Base-by-base conservation (phyloP, 1,140 invertebrate species). In the Coenobita brevimanus region DNA sequence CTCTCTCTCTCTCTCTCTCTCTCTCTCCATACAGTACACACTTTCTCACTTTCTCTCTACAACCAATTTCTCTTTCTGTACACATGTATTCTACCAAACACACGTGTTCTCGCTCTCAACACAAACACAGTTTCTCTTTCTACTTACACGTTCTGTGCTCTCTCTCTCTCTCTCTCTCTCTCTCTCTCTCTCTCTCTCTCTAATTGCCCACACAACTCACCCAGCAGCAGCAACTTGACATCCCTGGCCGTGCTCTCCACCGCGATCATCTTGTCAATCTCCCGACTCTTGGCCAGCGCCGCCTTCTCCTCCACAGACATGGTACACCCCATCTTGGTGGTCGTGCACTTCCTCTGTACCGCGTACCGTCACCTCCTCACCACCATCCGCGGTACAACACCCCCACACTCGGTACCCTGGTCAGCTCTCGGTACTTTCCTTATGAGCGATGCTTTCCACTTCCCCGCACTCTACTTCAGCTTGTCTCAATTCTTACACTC, bases 221-320 rank as follows among this genome's bases (percentile, higher is more conserved):
- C 83, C 73, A 86, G 41, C 21, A 86, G 43, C 15, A 86, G 83
- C 0, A 86, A 75, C 41, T 86, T 86, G n/a, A 86, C 75, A 43
- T 86, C 83, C 60, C 83, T 27, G 24, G 36, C 41, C 1, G 75
- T 60, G 41, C 60, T 78, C 30, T 79, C 75, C 17, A 30, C 41
- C 13, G 57, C 83, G 3, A 86, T 21, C 17, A 33, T 15, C 1
- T 27, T 36, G 73, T 86, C 83, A 36, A 86, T 86, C 75, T 86
- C 73, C 24, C 75, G 57, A 17, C 83, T 86, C 21, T 76, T 86
- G 73, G 38, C 83, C 57, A 86, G 13, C 17, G 83, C 83, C n/a
- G 73, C 73, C 83, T 86, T 86, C 57, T 86, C 73, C 41, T 86
- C 83, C 73, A 86, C 69, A 4, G 83, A 86, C 83, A 86, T 69